Base-by-base conservation (phyloP, 2,113 vertebrate genomes). In the Piprites chloris region DNA sequence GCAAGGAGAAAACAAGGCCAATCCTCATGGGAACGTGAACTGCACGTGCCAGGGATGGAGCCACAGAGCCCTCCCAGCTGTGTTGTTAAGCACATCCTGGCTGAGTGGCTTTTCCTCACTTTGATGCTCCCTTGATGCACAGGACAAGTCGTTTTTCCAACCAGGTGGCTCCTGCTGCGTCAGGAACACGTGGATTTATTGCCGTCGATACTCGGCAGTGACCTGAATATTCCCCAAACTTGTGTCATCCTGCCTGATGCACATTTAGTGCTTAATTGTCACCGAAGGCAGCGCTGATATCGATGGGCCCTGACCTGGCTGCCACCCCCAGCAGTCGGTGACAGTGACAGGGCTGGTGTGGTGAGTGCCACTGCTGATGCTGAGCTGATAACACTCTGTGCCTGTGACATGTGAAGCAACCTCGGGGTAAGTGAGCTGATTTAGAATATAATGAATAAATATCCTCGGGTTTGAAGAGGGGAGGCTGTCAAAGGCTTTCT, bases 401-500 rank as follows among this genome's bases (percentile, higher is more conserved):
- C 52, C 46, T 47, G 55, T 71, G 90, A 83, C 95, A 90, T 1
- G 50, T 5, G 91, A 71, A 16, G 7, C 94, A 44, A 52, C 63
- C 75, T 82, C 85, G 0, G 93, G 91, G 39, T 11, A 32, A 92
- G 55, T 1, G 63, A 86, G 90, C 73, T 92, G 39, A 4, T 78
- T 33, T 41, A 35, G 72, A 67, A 61, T 20, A 7, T 8, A 88
- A 91, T 72, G 90, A 96, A 91, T 93, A 96, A 96, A 97, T 77
- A 93, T 59, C 90, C 91, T 12, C 1, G 12, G 78, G 50, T 74
- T 74, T 55, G 30, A 67, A 71, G 47, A 59, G 82, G 59, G 41
- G 78, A 83, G 69, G 53, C 85, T 94, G 94, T 91, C 95, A 95
- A 86, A 95, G 71, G 63, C 79, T 67, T 91, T 71, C 96, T 93